Evolutionary conservation across 1,140 invertebrate species (phyloP).

Genomic region (Tachypleus tridentatus): DNA sequence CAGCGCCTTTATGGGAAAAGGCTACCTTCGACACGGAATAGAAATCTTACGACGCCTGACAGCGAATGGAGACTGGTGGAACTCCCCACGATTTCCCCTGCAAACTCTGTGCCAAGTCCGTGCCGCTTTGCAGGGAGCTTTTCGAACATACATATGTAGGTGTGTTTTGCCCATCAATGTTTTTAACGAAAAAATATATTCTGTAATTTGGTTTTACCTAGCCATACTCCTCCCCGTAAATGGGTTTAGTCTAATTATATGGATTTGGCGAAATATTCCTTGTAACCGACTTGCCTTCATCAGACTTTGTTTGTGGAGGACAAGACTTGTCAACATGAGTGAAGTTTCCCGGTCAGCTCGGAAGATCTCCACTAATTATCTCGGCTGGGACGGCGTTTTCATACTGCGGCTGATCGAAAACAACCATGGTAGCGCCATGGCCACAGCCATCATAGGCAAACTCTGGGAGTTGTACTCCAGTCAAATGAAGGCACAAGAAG

Average conservation of each 20-base stretch:
- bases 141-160: constrained; percentile 36
- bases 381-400: constrained; percentile 36
- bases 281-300: constrained; percentile 32
- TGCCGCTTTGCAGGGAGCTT: constrained; percentile 32
- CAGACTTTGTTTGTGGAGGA: constrained; percentile 32
- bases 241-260: constrained; percentile 30
- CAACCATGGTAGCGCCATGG: constrained; percentile 34
- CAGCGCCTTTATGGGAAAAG: constrained; percentile 33
- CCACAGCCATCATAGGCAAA: constrained; percentile 29
- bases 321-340: constrained; percentile 29
- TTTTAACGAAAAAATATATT: constrained; percentile 45
- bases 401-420: constrained; percentile 34
- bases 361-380: constrained; percentile 32
- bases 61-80: constrained; percentile 32
- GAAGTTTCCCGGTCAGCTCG: constrained; percentile 30
- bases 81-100: constrained; percentile 33
- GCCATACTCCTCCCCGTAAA: constrained; percentile 34
- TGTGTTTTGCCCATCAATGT: constrained; percentile 44
- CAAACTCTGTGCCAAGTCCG: constrained; percentile 34
- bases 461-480: constrained; percentile 30
- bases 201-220: constrained; percentile 36
- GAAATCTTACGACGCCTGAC: constrained; percentile 28
- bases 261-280: constrained; percentile 34
- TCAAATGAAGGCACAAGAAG: constrained; percentile 30
- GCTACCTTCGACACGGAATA: constrained; percentile 31